Percentiles rank a stretch among this genome's conserved stretches.
phyloP scores from a whole-genome alignment of 2,888 invertebrate species.

The Pachymerium ferrugineum region DNA sequence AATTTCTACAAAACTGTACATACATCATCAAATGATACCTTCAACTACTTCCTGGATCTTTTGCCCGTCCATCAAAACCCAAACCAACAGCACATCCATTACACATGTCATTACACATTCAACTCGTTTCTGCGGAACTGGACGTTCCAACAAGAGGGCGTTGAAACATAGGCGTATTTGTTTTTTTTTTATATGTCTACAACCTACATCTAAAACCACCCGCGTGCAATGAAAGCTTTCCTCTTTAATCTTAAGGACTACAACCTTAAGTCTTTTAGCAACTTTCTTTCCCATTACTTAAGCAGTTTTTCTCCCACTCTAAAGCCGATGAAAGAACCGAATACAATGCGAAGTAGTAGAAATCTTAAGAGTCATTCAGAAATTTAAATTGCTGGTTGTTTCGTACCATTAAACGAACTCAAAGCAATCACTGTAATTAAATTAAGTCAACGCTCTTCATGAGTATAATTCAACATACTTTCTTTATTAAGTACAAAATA shows the following conservation, averaged over 20 bases:
- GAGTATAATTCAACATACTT: not conserved
- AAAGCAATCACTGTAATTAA: not conserved
- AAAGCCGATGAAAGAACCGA: slow-evolving; percentile 1
- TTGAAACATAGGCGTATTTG: not conserved
- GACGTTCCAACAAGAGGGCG: not conserved
- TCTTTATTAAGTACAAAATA: slow-evolving; percentile 11
- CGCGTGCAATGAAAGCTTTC: not conserved
- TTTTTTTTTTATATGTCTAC: not conserved
- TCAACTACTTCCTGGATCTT: no score
- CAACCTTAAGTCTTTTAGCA: not conserved
- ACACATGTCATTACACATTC: no score
- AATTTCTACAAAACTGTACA: no score
- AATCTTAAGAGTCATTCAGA: not conserved
- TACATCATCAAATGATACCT: no score
- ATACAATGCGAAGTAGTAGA: not conserved
- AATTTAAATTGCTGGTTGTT: not conserved
- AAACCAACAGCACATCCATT: no score
- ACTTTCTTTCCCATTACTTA: not conserved
- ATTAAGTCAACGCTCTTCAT: slow-evolving; percentile 1
- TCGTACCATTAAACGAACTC: not conserved
- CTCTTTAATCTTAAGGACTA: not conserved
- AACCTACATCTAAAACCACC: not conserved
- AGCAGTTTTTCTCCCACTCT: not conserved
- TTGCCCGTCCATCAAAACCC: no score
- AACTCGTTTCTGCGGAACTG: no score